Conservation (phyloP, 1,140 invertebrate genomes). For the Penaeus indicus region DNA sequence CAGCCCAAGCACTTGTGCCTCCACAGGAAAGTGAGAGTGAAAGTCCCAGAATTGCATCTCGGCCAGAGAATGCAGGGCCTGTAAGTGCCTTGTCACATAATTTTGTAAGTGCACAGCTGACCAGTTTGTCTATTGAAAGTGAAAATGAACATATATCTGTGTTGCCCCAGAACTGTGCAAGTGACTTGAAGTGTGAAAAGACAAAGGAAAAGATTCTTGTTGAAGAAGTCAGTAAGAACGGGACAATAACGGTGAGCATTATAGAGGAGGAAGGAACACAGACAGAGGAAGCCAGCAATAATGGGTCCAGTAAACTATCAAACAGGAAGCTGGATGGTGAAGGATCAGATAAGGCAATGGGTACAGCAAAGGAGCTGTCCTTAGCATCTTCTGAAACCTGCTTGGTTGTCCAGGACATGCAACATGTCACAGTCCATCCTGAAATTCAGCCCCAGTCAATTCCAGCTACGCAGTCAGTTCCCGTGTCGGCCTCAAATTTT, state of each 20-base stretch:
- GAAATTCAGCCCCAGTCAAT: conserved; percentile 7
- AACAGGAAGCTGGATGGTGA: conserved; percentile 9
- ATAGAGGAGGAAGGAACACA: conserved; percentile 38
- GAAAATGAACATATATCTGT: conserved; percentile 8
- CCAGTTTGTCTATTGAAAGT: not conserved
- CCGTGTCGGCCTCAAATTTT: conserved; percentile 9
- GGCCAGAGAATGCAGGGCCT: not conserved
- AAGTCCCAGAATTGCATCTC: no score
- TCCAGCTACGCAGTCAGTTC: not conserved
- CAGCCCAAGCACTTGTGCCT: no score
- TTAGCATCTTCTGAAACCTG: conserved; percentile 47
- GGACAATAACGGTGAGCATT: conserved; percentile 52
- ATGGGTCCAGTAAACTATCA: not conserved
- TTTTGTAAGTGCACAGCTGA: not conserved
- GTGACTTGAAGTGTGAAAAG: not conserved
- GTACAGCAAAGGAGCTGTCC: conserved; percentile 16
- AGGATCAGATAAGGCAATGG: conserved; percentile 28
- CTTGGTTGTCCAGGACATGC: conserved; percentile 44
- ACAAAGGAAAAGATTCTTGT: conserved; percentile 45
- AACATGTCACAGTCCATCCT: conserved; percentile 22
- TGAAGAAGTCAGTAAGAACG: conserved; percentile 44
- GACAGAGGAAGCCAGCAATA: not conserved
- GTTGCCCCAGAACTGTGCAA: not conserved
- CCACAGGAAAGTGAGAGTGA: no score
- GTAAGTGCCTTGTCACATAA: not conserved